Conservation (phyloP, 2,797 vertebrate species). For the Peromyscus eremicus region DNA sequence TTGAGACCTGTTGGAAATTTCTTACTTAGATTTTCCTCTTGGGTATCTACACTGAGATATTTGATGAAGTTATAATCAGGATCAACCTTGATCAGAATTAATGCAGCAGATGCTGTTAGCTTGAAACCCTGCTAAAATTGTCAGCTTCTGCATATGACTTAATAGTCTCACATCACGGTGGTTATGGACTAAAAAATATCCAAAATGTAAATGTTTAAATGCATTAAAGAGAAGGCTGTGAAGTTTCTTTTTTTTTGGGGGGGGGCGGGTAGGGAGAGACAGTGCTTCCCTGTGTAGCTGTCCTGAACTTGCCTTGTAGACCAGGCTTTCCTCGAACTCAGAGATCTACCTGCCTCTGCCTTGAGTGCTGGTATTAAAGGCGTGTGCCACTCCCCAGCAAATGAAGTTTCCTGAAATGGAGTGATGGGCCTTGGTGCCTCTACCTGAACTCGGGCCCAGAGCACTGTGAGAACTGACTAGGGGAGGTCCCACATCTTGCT, state of each 20-base stretch:
- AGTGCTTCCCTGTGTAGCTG: too few relatives aligned
- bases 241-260: too few relatives aligned
- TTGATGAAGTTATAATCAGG: neutral
- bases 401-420: neutral
- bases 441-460: neutral
- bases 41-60: neutral
- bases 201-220: neutral
- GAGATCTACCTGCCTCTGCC: too few relatives aligned
- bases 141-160: neutral
- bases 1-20: neutral
- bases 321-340: too few relatives aligned
- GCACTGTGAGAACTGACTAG: neutral
- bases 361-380: too few relatives aligned
- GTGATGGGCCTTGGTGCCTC: neutral
- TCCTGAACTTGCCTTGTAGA: too few relatives aligned
- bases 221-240: neutral
- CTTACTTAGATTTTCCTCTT: neutral
- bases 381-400: too few relatives aligned
- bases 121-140: neutral
- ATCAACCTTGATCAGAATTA: neutral
- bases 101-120: neutral
- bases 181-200: neutral
- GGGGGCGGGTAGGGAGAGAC: too few relatives aligned
- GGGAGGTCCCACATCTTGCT: conserved; percentile 70
- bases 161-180: neutral